A percentile compares a stretch with the other conserved stretches of the same genome.
Conservation (phyloP, 1,140 invertebrate genomes). For the Oscheius sp. region DNA sequence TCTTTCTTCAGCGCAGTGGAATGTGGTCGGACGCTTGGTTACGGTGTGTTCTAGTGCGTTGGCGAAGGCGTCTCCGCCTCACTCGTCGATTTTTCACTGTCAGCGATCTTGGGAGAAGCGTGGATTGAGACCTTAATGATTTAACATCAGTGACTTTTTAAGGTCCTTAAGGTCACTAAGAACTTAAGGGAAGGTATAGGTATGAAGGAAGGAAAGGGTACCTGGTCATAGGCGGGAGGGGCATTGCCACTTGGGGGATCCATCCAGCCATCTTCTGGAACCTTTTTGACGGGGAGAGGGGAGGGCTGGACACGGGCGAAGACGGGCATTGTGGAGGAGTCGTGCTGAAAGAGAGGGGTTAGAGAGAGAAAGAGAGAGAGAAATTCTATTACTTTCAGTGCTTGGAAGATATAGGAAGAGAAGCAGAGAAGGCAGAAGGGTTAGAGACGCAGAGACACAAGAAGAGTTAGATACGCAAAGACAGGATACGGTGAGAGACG, state of each 20-base stretch:
- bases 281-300: not conserved
- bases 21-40: too few relatives aligned
- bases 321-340: not conserved
- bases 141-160: too few relatives aligned
- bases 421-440: not conserved
- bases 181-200: too few relatives aligned
- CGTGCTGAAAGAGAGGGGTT: too few relatives aligned
- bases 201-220: too few relatives aligned
- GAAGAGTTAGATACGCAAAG: too few relatives aligned
- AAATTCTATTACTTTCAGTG: too few relatives aligned
- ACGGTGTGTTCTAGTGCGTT: not conserved
- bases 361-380: too few relatives aligned
- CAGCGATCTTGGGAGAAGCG: not conserved
- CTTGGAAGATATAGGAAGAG: not conserved
- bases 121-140: slow-evolving; percentile 4
- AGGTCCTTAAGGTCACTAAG: too few relatives aligned
- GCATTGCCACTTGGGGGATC: not conserved
- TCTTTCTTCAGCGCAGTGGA: too few relatives aligned
- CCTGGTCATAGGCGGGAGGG: slow-evolving; percentile 1
- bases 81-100: not conserved
- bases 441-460: too few relatives aligned
- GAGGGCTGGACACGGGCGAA: not conserved
- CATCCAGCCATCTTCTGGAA: not conserved
- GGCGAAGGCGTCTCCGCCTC: not conserved
- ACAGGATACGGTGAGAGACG: too few relatives aligned